Conservation (phyloP, 2,797 vertebrate genomes). For the Scarus forsteni region DNA sequence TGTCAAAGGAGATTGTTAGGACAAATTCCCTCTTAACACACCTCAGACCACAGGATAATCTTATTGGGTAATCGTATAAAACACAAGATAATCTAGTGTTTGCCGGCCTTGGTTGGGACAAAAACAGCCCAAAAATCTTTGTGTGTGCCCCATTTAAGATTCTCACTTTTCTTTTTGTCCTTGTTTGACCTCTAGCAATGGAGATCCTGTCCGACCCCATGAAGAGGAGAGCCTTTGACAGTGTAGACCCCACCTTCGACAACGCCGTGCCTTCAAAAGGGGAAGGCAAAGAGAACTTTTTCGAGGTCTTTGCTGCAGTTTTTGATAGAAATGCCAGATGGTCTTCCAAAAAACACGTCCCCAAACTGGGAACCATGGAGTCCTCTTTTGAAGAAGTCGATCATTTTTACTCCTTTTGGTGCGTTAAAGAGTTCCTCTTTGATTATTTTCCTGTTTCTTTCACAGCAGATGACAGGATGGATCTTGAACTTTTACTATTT, state of each 20-base stretch:
- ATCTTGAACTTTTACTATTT: background rate
- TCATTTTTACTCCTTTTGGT: slow-evolving; percentile 99
- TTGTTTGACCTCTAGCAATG: slow-evolving; percentile 84
- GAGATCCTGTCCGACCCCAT: slow-evolving; percentile 95
- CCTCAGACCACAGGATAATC: too few species aligned
- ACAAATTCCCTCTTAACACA: too few species aligned
- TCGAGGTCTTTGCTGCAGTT: slow-evolving; percentile 90
- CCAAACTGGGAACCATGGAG: slow-evolving; percentile 89
- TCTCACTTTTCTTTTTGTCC: too few species aligned
- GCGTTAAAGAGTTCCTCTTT: slow-evolving; percentile 61
- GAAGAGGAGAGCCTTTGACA: slow-evolving; percentile 97
- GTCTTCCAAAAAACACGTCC: slow-evolving; percentile 94
- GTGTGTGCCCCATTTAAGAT: too few species aligned
- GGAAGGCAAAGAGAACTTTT: slow-evolving; percentile 97
- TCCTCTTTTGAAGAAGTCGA: slow-evolving; percentile 98
- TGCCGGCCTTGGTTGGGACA: too few species aligned
- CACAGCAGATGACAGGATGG: too few species aligned
- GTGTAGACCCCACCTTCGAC: slow-evolving; percentile 97
- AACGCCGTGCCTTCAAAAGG: slow-evolving; percentile 93
- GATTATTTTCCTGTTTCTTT: too few species aligned
- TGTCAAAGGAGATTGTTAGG: too few species aligned
- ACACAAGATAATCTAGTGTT: too few species aligned
- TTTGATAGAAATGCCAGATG: slow-evolving; percentile 97
- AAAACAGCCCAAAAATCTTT: too few species aligned
- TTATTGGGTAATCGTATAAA: too few species aligned